Conservation (phyloP, 1,140 invertebrate species). For the Drosophila seguyi region DNA sequence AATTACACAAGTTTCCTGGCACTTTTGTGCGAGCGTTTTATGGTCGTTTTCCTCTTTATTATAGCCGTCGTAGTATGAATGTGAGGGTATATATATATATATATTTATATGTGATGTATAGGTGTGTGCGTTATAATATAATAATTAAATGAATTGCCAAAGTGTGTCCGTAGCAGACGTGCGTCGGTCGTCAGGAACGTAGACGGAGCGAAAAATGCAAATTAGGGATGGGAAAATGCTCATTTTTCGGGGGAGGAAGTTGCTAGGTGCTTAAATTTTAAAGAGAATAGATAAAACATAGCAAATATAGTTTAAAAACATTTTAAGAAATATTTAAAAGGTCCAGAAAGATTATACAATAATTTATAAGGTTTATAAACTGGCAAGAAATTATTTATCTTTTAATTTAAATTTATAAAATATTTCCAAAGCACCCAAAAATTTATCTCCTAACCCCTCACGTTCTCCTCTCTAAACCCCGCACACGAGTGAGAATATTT, state of each 20-base stretch:
- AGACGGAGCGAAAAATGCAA: neutral
- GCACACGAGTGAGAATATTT: slow-evolving; percentile 37
- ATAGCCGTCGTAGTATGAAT: slow-evolving; percentile 52
- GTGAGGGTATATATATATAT: slow-evolving; percentile 11
- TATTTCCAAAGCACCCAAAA: neutral
- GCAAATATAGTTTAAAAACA: neutral
- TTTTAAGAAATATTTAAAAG: too few relatives aligned
- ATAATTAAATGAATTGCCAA: slow-evolving; percentile 83
- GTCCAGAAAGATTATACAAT: neutral
- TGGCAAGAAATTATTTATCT: too few relatives aligned
- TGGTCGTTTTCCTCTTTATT: slow-evolving; percentile 81
- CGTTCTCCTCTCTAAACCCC: slow-evolving; percentile 14
- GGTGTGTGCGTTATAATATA: slow-evolving; percentile 71
- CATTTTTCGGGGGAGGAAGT: slow-evolving; percentile 23
- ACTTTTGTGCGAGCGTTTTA: slow-evolving; percentile 68
- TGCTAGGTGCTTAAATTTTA: neutral
- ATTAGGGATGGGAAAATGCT: slow-evolving; percentile 37
- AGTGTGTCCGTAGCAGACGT: slow-evolving; percentile 78
- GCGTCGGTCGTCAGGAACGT: slow-evolving; percentile 59
- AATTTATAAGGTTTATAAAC: too few relatives aligned
- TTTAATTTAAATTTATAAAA: too few relatives aligned
- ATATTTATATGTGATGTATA: neutral
- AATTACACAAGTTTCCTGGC: slow-evolving; percentile 82
- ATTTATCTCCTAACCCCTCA: neutral
- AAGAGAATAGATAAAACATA: neutral